Base-by-base conservation (phyloP, 2,113 vertebrate species). In the Nibea coibor region DNA sequence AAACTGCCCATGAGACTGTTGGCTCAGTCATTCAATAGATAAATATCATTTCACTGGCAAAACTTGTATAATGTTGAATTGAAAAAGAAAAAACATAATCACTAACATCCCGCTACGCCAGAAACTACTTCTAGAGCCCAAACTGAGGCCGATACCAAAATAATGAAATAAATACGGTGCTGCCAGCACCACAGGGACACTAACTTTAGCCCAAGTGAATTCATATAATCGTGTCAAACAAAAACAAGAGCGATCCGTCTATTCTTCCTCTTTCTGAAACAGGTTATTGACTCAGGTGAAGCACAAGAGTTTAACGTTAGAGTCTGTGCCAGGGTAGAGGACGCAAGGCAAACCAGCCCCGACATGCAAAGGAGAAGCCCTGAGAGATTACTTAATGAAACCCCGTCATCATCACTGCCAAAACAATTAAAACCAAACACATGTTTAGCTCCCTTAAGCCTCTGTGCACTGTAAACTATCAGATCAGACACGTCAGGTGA, bases 1-100 rank as follows among this genome's bases (percentile, higher is more conserved):
- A 68, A 78, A 81, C 54, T 68, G 28, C 19, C 47, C 57, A 59
- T 66, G 77, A 80, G 22, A 80, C 65, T 43, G 77, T 65, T 65
- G 68, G 75, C 24, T 59, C 50, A 45, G 71, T 72, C 51, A 83
- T 62, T 80, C 19, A 78, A 53, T 15, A 67, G 22, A 65, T 16
- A 35, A 50, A 64, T 43, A 22, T 22, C 39, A 48, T 56, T 79
- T 31, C 20, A 80, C 51, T 81, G 67, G 14, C 17, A 65, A 63
- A 35, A 78, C 53, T 85, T 75, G 59, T 28, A 77, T 71, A 82
- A 83, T 43, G 9, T 1, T 11, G 53, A 65, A 78, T 24, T 79
- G 11, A 63, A 82, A 78, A 5, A 31, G 31, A 31, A 31, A 31
- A 31, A 39, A 39, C 8, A 39, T 54, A 71, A 82, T 79, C 39